phyloP scores from a whole-genome alignment of 2,797 vertebrate species.

The Pelochelys cantorii region DNA sequence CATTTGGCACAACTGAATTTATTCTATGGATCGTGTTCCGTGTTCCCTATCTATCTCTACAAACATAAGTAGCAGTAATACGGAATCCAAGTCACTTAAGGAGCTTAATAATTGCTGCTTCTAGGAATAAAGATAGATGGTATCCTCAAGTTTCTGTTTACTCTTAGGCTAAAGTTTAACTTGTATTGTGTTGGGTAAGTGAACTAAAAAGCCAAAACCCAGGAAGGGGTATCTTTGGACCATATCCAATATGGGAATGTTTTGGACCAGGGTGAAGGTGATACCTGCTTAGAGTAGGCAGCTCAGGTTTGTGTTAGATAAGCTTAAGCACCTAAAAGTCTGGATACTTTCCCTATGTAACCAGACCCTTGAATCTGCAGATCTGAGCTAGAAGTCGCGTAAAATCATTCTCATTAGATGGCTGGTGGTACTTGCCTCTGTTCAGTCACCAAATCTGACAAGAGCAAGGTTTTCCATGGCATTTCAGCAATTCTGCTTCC shows the following conservation, averaged over 20 bases:
- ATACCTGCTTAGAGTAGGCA: accelerated
- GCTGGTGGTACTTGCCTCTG: accelerated
- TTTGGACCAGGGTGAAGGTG: background rate
- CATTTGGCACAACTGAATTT: background rate
- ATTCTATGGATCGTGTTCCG: background rate
- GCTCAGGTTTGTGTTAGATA: background rate
- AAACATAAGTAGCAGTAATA: background rate
- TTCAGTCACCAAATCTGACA: background rate
- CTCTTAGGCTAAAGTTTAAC: background rate
- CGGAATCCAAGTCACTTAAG: background rate
- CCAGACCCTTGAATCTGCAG: background rate
- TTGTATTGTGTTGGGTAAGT: background rate
- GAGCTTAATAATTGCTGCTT: background rate
- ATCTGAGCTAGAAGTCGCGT: background rate
- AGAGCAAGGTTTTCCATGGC: accelerated
- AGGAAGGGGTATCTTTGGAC: background rate
- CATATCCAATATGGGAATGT: accelerated
- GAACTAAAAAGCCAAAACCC: background rate
- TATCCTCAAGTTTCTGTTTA: too few relatives aligned
- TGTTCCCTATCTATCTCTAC: slow-evolving; percentile 2
- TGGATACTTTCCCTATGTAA: background rate
- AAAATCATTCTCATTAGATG: background rate
- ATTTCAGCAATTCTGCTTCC: background rate
- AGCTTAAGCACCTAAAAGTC: background rate
- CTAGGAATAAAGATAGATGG: background rate